phyloP scores from a whole-genome alignment of 2,113 vertebrate genomes.

The Miniopterus natalensis region DNA sequence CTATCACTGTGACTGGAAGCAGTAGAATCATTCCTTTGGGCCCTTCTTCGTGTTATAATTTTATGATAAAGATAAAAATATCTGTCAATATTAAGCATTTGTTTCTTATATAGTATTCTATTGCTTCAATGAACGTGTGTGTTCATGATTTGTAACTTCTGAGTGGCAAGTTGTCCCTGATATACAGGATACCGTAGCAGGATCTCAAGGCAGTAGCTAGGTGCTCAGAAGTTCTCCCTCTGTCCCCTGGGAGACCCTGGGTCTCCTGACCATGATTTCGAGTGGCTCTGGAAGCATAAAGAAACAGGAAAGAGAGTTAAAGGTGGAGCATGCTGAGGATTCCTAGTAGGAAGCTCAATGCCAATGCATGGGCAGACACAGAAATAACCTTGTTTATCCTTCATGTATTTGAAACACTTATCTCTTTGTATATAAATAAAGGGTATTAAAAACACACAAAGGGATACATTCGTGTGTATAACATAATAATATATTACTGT shows the following conservation, averaged over 20 bases:
- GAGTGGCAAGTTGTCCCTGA: not conserved
- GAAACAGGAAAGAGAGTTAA: not conserved
- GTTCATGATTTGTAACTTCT: constrained; percentile 21
- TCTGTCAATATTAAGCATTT: not conserved
- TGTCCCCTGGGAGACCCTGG: not conserved
- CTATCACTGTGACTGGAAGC: not conserved
- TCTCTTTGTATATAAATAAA: constrained; percentile 18
- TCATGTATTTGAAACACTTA: not conserved
- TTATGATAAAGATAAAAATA: constrained; percentile 5
- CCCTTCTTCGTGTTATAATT: not conserved
- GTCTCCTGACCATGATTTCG: not conserved
- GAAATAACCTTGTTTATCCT: constrained; percentile 38
- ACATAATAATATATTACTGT: constrained; percentile 41
- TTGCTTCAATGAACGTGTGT: not conserved
- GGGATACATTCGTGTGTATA: not conserved
- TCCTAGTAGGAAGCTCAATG: not conserved
- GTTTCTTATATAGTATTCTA: not conserved
- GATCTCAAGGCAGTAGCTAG: not conserved
- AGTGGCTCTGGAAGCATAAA: not conserved
- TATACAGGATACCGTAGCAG: not conserved
- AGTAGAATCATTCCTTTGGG: not conserved
- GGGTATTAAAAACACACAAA: constrained; percentile 42
- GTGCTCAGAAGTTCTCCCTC: not conserved
- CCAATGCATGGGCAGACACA: not conserved
- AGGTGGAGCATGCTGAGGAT: not conserved